Base-by-base conservation (phyloP, 1,140 invertebrate species). In the Monomorium pharaonis region DNA sequence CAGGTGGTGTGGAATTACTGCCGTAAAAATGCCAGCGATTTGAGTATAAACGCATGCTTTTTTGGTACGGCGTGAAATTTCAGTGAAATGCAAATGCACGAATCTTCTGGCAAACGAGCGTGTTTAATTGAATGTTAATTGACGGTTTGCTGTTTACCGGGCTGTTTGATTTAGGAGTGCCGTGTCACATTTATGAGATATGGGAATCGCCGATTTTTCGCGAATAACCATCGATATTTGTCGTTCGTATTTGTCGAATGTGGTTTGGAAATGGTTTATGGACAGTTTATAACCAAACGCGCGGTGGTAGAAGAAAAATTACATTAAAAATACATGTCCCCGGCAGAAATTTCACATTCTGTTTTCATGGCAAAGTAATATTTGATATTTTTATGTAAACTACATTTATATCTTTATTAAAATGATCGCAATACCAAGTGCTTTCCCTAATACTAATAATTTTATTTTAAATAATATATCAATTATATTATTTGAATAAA, bases 101-200 rank as follows among this genome's bases (percentile, higher is more conserved):
- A 54, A 54, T 80, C 62, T 44, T 69, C 21, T n/a, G 77, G n/a
- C 60, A 49, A 33, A 30, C n/a, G 62, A 33, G 21, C 18, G 63
- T 65, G 21, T 80, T 80, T 80, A 80, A 80, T 80, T 69, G 47
- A 56, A 69, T 54, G 47, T 80, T 69, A 80, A 80, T 69, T 69
- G 47, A 49, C 63, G 33, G 16, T 42, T 69, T 4, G 49, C 76
- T 67, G 27, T 80, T 80, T 69, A 18, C 21, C 47, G 9, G 14
- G 9, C 47, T 54, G 33, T 69, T 69, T 69, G 77, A 69, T 80
- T 80, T 80, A 42, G 47, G 21, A 4, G 10, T n/a, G 16, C 33
- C 47, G 33, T 69, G 47, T 80, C 21, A 37, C 6, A 42, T 80
- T 69, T 54, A 56, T 37, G 30, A 69, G 33, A 54, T 80, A 21